Base-by-base conservation (phyloP, 2,113 vertebrate genomes). In the Catagonus wagneri region DNA sequence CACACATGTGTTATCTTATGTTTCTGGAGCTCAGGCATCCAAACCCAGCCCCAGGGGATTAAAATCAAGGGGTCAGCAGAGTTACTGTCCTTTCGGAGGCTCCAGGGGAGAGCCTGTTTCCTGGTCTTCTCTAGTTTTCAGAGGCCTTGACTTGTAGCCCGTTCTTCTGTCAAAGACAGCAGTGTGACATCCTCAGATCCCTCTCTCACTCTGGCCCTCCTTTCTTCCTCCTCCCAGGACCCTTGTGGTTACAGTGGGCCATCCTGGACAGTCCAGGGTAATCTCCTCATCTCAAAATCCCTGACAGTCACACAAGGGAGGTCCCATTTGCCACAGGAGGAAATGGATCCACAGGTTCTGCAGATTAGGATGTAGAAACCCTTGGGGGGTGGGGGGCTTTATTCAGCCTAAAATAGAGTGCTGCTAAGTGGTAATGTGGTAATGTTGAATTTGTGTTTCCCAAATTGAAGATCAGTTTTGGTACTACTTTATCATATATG, bases 351-450 rank as follows among this genome's bases (percentile, higher is more conserved):
- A 56, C 22, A 76, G 32, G 16, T 52, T 88, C 23, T 69, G 20
- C 32, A 11, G n/a, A 56, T 78, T 58, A 36, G 15, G 52, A 34
- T 16, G 4, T 58, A 17, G 19, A 14, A 32, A 36, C 25, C 7
- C 50, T 32, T 29, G 7, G 27, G 0, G 50, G 17, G 1, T 0
- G 1, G 34, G 8, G 3, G 2, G 2, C 32, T 72, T 39, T 36
- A 58, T 39, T 84, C 25, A 80, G 15, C 4, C 10, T 39, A 54
- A n/a, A 15, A 14, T 1, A 23, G 29, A 54, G 16, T 52, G 19
- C 7, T 69, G 1, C n/a, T 54, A 36, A 23, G 78, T 65, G 84
- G 36, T 80, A 19, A 15, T 50, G 2, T 44, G 80, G 44, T 71
- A 27, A 65, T 29, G 1, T 23, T 69, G 44, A 68, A 71, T 34